These are phyloP conservation scores for Drosophila hamatofila DNA, from an alignment of 2,888 invertebrate species.

Conservation along the genomic window DNA sequence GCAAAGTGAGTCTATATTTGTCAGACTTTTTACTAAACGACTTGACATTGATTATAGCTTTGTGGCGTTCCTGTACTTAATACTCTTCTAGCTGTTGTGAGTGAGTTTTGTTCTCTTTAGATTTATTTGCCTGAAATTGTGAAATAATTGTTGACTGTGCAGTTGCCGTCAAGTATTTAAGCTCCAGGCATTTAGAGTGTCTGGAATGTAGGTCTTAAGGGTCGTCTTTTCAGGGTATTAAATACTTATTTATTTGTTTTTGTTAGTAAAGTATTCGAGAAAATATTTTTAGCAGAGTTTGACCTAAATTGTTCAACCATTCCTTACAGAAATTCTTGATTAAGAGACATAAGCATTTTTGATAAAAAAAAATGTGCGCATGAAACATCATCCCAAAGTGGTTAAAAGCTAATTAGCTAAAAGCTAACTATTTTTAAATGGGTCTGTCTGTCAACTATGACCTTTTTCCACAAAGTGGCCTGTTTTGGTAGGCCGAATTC, in stretches of 20 bases:
- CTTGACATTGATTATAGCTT: constrained; percentile 59
- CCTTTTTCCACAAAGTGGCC: not conserved
- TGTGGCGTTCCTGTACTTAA: constrained; percentile 11
- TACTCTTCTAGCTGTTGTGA: not conserved
- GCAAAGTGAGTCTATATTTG: constrained; percentile 46
- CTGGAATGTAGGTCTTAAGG: not conserved
- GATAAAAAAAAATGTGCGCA: not conserved
- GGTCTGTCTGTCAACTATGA: not conserved
- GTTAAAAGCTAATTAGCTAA: not conserved
- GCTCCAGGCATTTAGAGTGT: not conserved
- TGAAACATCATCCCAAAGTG: not conserved
- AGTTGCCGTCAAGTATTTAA: not conserved
- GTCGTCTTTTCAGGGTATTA: not conserved
- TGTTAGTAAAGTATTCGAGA: not conserved
- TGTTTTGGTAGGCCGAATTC: not conserved
- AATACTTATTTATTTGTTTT: not conserved
- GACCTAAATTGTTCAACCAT: not conserved
- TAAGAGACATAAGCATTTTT: not conserved
- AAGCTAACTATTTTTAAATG: constrained; percentile 2
- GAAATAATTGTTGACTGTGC: not conserved
- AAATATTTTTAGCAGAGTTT: not conserved
- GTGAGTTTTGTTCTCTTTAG: not conserved
- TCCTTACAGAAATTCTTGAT: not conserved
- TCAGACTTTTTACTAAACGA: constrained; percentile 46
- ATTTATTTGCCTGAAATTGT: not conserved